Evolutionary conservation across 1,140 invertebrate species (phyloP), one percentile per base, ranked within the genome.

Genomic region (Macrostomum lignano): DNA sequence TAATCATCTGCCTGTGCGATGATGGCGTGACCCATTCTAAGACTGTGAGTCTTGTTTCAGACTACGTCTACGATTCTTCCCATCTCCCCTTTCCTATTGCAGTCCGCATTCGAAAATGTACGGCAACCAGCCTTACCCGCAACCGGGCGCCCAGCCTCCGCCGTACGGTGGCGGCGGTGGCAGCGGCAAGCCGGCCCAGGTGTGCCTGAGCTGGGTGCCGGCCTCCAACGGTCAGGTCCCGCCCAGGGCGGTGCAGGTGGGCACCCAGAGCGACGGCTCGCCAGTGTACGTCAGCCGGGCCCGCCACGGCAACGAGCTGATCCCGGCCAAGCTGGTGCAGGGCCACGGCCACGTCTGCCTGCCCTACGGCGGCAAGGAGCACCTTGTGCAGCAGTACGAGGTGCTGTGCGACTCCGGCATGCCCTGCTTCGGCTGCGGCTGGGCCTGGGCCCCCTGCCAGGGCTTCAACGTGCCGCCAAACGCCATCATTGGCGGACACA

Each of bases 401-500:
- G 26, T 28, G 5, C 26, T 28, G 3, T 28, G 26, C 19, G 26
- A 28, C 19, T 15, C 26, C 3, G 26, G 26, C 15, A 3, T 28
- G 19, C 26, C 15, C 4, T 14, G 15, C 5, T 28, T 14, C 14
- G 26, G 26, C 7, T 15, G 9, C 3, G 26, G 19, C 14, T 28
- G 19, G 19, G 9, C 5, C 19, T 3, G 14, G 9, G 23, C 9
- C n/a, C 9, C n/a, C 19, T 28, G 3, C 7, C 9, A 28, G 19
- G 19, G 15, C 4, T 5, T 28, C 19, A 5, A 28, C 19, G 26
- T 28, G 9, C 26, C 26, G 5, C 26, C 15, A 3, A 28, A 28
- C 19, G 26, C 26, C 19, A 17, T 28, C 19, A 17, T 28, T 3
- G 26, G 26, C 15, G 26, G 26, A 5, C 26, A 28, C 19, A 28